Evolutionary conservation across 35 echinoderm and acorn worm species (phyloP).

Genomic region (Hemicentrotus pulcherrimus): DNA sequence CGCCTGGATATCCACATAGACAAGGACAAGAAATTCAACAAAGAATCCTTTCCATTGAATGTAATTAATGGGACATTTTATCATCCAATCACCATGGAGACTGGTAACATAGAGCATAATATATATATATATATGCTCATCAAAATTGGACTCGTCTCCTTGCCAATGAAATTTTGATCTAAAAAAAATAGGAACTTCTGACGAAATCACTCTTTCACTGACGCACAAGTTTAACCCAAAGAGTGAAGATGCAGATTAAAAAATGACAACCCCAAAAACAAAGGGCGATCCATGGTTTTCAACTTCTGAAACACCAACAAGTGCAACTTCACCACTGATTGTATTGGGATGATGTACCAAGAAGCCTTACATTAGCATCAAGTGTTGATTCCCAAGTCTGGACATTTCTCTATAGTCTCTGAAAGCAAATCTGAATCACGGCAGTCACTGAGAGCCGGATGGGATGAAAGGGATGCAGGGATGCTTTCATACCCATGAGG

Average conservation of each 20-base stretch:
- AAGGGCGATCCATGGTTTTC: conserved; percentile 28
- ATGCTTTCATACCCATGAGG: conserved; percentile 47
- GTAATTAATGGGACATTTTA: conserved; percentile 76
- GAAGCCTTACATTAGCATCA: conserved; percentile 57
- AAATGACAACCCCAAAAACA: background rate
- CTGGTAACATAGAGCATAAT: conserved; percentile 62
- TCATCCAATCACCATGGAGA: conserved; percentile 23
- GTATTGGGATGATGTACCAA: conserved; percentile 78
- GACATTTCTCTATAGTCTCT: conserved; percentile 78
- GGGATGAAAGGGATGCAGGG: conserved; percentile 12
- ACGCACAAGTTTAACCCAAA: conserved; percentile 28
- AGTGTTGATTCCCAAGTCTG: conserved; percentile 49
- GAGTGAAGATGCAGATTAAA: conserved; percentile 54
- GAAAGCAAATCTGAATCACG: conserved; percentile 43
- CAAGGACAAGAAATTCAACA: background rate
- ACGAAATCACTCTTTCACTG: background rate
- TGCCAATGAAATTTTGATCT: conserved; percentile 72
- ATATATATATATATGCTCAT: conserved; percentile 86
- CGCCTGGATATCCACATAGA: conserved; percentile 40
- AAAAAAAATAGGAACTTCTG: conserved; percentile 4
- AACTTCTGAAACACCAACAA: conserved; percentile 67
- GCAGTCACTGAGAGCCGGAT: conserved; percentile 30
- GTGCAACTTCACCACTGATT: conserved; percentile 56
- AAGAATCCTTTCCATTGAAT: conserved; percentile 68
- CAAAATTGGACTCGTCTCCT: conserved; percentile 67